A percentile compares a stretch with the other conserved stretches of the same genome.
phyloP scores from a whole-genome alignment of 2,113 vertebrate genomes.

The Okapia johnstoni region DNA sequence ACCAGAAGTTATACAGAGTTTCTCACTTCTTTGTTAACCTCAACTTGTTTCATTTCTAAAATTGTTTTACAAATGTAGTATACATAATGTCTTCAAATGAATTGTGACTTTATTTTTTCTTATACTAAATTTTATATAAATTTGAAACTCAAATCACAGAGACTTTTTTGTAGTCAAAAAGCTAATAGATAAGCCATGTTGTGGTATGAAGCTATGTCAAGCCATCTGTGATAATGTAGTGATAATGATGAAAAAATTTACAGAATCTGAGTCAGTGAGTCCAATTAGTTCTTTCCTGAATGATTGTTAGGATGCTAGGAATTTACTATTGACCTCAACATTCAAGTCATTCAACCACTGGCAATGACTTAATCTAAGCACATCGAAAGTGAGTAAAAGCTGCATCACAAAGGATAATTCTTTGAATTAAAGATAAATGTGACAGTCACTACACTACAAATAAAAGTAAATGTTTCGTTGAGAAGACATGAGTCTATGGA shows the following conservation, averaged over 20 bases:
- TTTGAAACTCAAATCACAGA: not conserved
- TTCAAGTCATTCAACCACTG: slow-evolving; percentile 7
- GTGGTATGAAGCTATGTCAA: not conserved
- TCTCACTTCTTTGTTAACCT: not conserved
- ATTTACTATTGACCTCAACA: slow-evolving; percentile 57
- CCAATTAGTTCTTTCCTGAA: slow-evolving; percentile 40
- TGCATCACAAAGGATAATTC: slow-evolving; percentile 40
- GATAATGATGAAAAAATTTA: slow-evolving; percentile 36
- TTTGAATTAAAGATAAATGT: slow-evolving; percentile 43
- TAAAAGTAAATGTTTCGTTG: not conserved
- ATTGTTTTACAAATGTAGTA: not conserved
- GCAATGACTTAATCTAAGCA: slow-evolving; percentile 45
- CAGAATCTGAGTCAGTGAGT: not conserved
- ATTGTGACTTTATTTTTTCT: not conserved
- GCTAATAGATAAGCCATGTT: not conserved
- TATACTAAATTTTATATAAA: not conserved
- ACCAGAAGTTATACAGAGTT: not conserved
- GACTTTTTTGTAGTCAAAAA: not conserved
- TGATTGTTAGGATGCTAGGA: slow-evolving; percentile 23
- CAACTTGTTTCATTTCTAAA: not conserved
- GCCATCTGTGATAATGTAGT: not conserved
- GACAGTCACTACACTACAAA: slow-evolving; percentile 26
- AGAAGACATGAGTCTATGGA: not conserved
- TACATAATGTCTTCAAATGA: not conserved
- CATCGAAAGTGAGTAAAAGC: slow-evolving; percentile 28